Evolutionary conservation across 2,888 invertebrate genomes (phyloP), one percentile per base, ranked within the genome.

Genomic region (Orchestes rusci): DNA sequence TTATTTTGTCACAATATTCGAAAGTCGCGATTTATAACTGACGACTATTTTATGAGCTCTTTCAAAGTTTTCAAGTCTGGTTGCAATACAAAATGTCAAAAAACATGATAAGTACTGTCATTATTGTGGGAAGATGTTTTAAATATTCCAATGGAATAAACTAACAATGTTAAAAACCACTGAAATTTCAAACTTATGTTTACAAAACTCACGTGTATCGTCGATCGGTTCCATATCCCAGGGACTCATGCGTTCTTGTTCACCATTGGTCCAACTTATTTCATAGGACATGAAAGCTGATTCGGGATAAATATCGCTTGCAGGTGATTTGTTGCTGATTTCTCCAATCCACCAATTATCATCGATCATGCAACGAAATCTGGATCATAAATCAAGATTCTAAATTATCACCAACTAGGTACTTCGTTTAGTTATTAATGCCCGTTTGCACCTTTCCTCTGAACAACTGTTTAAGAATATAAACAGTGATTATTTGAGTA

Each of bases 311-410:
- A 77, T 74, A 2, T 75, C 70, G 46, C 79, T 76, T 15, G 79
- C 70, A 0, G 84, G 78, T 54, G 79, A 77, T 43, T 82, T 77
- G 0, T 77, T 74, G 52, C 79, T 76, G 23, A 92, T 84, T 45
- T 77, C 77, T 1, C 97, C 97, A 64, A 86, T 82, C 94, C 94
- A 97, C 97, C 97, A 97, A 35, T 84, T 82, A 64, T 94, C 93
- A 63, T 95, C 93, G 54, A 95, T 94, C 79, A 94, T 85, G 60
- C 93, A 93, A 13, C 91, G 79, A 69, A 92, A 90, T 48, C 82
- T 73, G 62, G 70, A 73, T 53, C 68, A 71, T 23, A 10, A 23
- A 23, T 23, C n/a, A n/a, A n/a, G n/a, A n/a, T n/a, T n/a, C n/a
- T n/a, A n/a, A n/a, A n/a, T n/a, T n/a, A 17, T 34, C 8, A 34